phyloP scores from a whole-genome alignment of 2,797 vertebrate species.

The Chloroceryle amazona region DNA sequence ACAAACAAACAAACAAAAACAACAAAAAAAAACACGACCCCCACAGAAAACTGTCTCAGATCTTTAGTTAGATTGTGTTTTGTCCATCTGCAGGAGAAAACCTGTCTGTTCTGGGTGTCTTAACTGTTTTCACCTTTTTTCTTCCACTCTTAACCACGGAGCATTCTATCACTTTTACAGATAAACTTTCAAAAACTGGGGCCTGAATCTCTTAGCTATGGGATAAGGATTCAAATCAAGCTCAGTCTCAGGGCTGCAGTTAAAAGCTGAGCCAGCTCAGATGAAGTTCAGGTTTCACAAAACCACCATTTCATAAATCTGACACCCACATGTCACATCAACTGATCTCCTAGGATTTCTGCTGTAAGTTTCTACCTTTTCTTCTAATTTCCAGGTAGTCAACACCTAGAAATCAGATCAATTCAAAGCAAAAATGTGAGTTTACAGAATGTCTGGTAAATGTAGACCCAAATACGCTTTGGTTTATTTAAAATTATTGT shows the following conservation, averaged over 20 bases:
- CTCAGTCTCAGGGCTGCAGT: neutral
- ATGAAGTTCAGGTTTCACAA: neutral
- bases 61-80: constrained; percentile 46
- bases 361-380: neutral
- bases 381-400: neutral
- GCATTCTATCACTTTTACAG: neutral
- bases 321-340: neutral
- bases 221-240: neutral
- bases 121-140: neutral
- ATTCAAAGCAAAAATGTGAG: neutral
- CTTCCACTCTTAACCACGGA: neutral
- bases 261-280: neutral
- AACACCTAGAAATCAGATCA: neutral
- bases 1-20: no score
- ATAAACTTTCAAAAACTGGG: neutral
- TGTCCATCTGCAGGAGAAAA: constrained; percentile 44
- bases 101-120: neutral
- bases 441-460: neutral
- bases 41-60: neutral
- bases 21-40: no score
- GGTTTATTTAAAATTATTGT: neutral
- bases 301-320: neutral
- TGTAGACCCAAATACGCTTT: neutral
- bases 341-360: neutral
- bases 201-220: neutral